Conservation (phyloP, 1,140 invertebrate genomes). For the Batillaria attramentaria region DNA sequence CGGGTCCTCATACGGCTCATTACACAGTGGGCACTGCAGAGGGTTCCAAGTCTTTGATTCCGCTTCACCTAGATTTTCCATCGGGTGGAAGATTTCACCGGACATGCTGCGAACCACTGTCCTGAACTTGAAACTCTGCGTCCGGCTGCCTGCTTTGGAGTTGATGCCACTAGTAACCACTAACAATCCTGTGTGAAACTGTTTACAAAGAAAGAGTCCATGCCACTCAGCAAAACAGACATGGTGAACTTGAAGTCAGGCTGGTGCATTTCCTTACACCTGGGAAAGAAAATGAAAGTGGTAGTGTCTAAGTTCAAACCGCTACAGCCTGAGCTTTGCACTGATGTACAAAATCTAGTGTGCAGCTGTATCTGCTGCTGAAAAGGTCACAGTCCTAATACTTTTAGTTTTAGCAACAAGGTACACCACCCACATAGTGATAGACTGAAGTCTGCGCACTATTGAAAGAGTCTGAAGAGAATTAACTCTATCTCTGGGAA, state of each 20-base stretch:
- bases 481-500: too few species aligned
- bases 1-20: conserved; percentile 62
- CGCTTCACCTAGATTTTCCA: conserved; percentile 50
- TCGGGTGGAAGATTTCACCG: conserved; percentile 61
- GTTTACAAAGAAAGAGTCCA: not conserved
- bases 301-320: not conserved
- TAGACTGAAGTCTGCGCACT: too few species aligned
- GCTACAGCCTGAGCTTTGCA: not conserved
- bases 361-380: too few species aligned
- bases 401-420: too few species aligned
- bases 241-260: not conserved
- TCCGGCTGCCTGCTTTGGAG: not conserved
- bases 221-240: not conserved
- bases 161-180: not conserved
- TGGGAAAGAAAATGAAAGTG: not conserved
- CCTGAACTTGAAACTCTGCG: not conserved
- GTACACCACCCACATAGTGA: too few species aligned
- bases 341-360: too few species aligned
- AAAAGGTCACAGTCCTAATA: too few species aligned
- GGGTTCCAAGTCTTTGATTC: conserved; percentile 54
- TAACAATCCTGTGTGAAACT: not conserved
- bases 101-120: conserved; percentile 47
- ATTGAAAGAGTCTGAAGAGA: too few species aligned
- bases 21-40: conserved; percentile 59
- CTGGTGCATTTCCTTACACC: conserved; percentile 1